phyloP scores from a whole-genome alignment of 2,797 vertebrate species.

The Natrix natrix region DNA sequence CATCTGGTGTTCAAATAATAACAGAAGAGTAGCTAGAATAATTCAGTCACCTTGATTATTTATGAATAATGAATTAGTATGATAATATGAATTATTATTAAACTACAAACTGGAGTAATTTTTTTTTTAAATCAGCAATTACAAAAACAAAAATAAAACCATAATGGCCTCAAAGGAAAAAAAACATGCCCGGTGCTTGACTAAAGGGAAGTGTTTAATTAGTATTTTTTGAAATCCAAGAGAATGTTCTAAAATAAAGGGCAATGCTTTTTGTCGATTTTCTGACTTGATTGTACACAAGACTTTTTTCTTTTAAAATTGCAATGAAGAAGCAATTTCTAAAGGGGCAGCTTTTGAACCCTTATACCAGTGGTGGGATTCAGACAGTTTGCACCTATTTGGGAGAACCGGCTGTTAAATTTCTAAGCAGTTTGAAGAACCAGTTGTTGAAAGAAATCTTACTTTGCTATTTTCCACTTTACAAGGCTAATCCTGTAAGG shows the following conservation, averaged over 20 bases:
- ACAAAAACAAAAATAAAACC: background rate
- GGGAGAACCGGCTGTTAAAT: too few species aligned
- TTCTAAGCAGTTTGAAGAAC: too few species aligned
- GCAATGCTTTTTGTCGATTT: background rate
- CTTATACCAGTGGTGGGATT: background rate
- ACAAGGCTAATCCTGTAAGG: too few species aligned
- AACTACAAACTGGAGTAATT: background rate
- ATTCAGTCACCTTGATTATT: background rate
- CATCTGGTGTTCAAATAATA: background rate
- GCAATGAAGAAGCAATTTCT: background rate
- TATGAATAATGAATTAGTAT: background rate
- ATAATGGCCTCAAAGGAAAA: background rate
- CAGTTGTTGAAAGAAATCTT: too few species aligned
- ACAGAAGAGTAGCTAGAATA: background rate
- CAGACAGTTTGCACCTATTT: too few species aligned
- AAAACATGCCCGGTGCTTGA: background rate
- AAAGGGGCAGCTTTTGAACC: background rate
- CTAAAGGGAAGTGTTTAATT: background rate
- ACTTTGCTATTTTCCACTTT: too few species aligned
- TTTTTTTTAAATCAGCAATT: background rate
- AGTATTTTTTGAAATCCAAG: background rate
- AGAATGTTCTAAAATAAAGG: background rate
- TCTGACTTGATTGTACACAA: background rate
- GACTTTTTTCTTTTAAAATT: background rate
- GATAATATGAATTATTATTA: background rate